Evolutionary conservation across 2,797 vertebrate species (phyloP).

Genomic region (Oreochromis mossambicus): DNA sequence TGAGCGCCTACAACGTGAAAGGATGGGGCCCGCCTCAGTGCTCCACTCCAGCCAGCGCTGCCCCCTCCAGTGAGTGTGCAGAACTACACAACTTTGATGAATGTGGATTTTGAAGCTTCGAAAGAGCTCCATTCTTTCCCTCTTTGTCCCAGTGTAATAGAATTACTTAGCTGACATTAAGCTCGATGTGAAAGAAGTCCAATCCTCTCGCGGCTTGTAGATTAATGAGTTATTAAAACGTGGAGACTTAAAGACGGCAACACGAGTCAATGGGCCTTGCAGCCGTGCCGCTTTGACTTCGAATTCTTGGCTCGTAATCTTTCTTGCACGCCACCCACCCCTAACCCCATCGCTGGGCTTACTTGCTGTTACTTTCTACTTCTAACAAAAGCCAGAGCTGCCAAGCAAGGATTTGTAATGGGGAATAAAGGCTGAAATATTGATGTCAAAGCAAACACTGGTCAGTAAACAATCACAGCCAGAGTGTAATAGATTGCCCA

Average conservation of each 20-base stretch:
- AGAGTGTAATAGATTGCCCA: neutral
- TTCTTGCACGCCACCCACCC: neutral
- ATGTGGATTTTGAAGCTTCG: neutral
- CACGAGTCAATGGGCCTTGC: conserved; percentile 4
- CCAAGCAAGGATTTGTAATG: neutral
- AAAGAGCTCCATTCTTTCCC: neutral
- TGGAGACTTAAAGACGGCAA: conserved; percentile 20
- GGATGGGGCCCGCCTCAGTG: conserved; percentile 75
- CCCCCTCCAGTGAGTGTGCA: conserved; percentile 78
- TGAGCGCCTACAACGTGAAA: conserved; percentile 74
- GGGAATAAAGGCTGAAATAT: neutral
- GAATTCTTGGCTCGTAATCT: neutral
- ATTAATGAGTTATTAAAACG: conserved; percentile 42
- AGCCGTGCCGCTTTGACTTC: neutral
- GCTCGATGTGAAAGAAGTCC: conserved; percentile 10
- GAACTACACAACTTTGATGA: conserved; percentile 30
- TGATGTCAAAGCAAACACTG: neutral
- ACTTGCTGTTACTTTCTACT: neutral
- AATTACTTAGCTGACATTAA: conserved; percentile 21
- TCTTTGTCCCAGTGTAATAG: neutral
- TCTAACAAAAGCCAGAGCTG: neutral
- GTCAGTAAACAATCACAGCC: neutral
- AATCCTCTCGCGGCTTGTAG: conserved; percentile 13
- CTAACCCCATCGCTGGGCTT: neutral
- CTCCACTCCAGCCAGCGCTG: conserved; percentile 69